Conservation (phyloP, 2,888 invertebrate genomes). For the Seladonia tumulorum region DNA sequence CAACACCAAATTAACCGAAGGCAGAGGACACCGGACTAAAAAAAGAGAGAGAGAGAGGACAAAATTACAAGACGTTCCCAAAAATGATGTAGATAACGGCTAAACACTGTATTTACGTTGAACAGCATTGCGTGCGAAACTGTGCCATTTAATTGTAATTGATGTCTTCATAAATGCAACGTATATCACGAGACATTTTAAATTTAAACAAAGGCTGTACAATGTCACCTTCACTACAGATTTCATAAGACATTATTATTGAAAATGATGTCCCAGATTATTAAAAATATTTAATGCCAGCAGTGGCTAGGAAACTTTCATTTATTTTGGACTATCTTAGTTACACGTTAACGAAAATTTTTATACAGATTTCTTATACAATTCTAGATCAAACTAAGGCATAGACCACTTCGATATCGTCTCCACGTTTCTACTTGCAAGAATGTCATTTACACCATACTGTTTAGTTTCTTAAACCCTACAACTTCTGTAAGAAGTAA, state of each 20-base stretch:
- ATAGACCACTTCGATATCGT: no score
- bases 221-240: not conserved
- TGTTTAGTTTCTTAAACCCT: no score
- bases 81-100: not conserved
- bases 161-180: not conserved
- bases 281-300: no score
- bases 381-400: no score
- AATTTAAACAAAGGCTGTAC: not conserved
- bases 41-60: not conserved
- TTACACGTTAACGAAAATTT: no score
- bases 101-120: not conserved
- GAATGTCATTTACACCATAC: no score
- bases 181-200: not conserved
- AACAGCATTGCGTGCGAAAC: not conserved
- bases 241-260: not conserved
- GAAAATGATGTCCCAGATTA: no score
- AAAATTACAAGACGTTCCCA: not conserved
- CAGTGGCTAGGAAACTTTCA: no score
- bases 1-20: conserved; percentile 3
- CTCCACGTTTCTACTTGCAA: no score
- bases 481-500: no score
- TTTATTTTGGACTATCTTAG: no score
- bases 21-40: not conserved
- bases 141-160: not conserved
- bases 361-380: no score